Evolutionary conservation across 2,113 vertebrate genomes (phyloP), one percentile per base, ranked within the genome.

Genomic region (Chloropsis hardwickii): DNA sequence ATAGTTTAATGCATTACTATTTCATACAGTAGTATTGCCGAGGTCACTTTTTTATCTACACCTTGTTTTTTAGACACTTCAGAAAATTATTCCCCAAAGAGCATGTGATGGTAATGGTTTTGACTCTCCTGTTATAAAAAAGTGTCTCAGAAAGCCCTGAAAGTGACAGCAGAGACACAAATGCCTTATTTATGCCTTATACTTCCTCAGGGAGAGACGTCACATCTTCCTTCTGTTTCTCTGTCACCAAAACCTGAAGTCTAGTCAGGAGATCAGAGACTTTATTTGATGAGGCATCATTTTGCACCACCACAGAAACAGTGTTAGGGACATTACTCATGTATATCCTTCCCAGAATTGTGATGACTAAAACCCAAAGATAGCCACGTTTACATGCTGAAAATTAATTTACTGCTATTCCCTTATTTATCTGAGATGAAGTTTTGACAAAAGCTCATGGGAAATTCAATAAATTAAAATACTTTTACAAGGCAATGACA

Each of bases 381-480:
- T 80, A 96, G 25, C 78, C 51, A 70, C 54, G 22, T 94, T 72
- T 94, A 31, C 73, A 86, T 70, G 64, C 39, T 94, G 76, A 86
- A 44, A 71, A 89, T 94, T 92, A 93, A 81, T 89, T 40, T 94
- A 39, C 24, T 84, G 66, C 28, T 66, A 69, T 91, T 93, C 72
- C 92, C 73, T 89, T 94, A 57, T 95, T 97, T 95, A 93, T 85
- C 54, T 33, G 62, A 97, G 77, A 92, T 95, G 90, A 21, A n/a
- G 21, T 95, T 98, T 97, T 97, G 96, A 96, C 81, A 97, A 85
- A 87, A 64, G 70, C 84, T 97, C 67, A 85, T 21, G 23, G 82
- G 74, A 92, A 93, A 87, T 96, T 96, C 85, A 96, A 81, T 94
- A 96, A 94, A 94, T 95, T 92, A 95, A 97, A 97, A 96, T 96